A percentile compares a stretch with the other conserved stretches of the same genome.
phyloP scores from a whole-genome alignment of 2,888 invertebrate genomes.

The Orthonychiurus folsomi region DNA sequence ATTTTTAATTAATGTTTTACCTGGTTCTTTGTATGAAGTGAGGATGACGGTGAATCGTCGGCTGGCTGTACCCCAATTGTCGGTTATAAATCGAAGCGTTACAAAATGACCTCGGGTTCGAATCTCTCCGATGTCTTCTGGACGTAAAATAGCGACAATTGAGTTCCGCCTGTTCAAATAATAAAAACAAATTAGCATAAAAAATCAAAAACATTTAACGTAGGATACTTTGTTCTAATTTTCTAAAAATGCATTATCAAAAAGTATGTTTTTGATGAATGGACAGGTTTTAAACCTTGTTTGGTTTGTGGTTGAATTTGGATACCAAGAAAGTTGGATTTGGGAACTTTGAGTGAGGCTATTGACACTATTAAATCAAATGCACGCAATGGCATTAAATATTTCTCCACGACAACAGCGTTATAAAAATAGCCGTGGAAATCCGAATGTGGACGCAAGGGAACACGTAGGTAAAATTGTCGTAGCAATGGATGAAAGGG shows the following conservation, averaged over 20 bases:
- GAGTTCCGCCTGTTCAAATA: slow-evolving; percentile 63
- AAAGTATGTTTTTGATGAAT: too few species aligned
- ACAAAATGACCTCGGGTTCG: slow-evolving; percentile 89
- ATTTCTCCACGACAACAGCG: too few species aligned
- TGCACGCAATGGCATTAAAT: not conserved
- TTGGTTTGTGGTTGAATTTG: too few species aligned
- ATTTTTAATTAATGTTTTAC: slow-evolving; percentile 60
- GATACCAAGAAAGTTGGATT: not conserved
- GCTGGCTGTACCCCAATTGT: slow-evolving; percentile 82
- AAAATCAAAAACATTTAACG: too few species aligned
- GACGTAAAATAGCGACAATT: slow-evolving; percentile 68
- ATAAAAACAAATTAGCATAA: slow-evolving; percentile 9
- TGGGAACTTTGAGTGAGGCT: not conserved
- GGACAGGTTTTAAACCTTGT: too few species aligned
- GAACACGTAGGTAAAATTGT: too few species aligned
- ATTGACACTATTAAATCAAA: not conserved
- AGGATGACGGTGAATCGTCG: slow-evolving; percentile 89
- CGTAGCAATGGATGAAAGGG: not conserved
- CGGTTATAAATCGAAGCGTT: slow-evolving; percentile 85
- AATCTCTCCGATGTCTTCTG: slow-evolving; percentile 75
- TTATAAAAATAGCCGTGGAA: too few species aligned
- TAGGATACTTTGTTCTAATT: too few species aligned
- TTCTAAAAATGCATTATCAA: too few species aligned
- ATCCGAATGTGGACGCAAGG: not conserved
- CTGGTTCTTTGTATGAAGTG: slow-evolving; percentile 87